Base-by-base conservation (phyloP, 2,113 vertebrate genomes). In the Paraplagusia blochii region DNA sequence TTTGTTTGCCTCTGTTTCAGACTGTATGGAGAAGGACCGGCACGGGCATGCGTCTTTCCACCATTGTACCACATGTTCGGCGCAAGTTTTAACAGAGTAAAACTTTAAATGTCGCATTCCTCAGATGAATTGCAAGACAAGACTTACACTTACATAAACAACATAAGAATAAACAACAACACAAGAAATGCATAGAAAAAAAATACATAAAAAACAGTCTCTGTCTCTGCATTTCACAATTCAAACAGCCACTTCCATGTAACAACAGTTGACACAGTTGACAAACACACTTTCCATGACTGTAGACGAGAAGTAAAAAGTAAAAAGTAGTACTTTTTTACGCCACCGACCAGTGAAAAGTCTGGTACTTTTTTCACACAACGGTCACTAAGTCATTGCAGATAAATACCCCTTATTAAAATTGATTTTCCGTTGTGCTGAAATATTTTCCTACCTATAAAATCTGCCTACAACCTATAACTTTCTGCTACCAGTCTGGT, bases 81-180 rank as follows among this genome's bases (percentile, higher is more conserved):
- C 38, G 6, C 17, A 53, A 62, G 79, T 81, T 83, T 82, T 79
- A 77, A 65, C 69, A 40, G 29, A 76, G 78, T 83, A 77, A 85
- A 88, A 80, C 80, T 80, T 67, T 11, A 14, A 53, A 70, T 43
- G 38, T 72, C 71, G 82, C 87, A 88, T 86, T 87, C 78, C 83
- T 78, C 84, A 74, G 22, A 63, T 59, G 65, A 54, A 87, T 74
- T 73, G 76, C 77, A 84, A 62, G 79, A 81, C 72, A 16, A 74
- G 46, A 85, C 69, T 35, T 38, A 1, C 61, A 8, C 54, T 56
- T 53, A 2, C 11, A 66, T 43, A 53, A 49, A 57, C 35, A 47
- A 61, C 1, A 57, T 46, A 54, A 16, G 43, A 17, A 58, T 44
- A 54, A 54, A 45, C 9, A 50, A n/a, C 33, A 35, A 9, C 9